Base-by-base conservation (phyloP, 2,113 vertebrate genomes). In the Cavia porcellus region DNA sequence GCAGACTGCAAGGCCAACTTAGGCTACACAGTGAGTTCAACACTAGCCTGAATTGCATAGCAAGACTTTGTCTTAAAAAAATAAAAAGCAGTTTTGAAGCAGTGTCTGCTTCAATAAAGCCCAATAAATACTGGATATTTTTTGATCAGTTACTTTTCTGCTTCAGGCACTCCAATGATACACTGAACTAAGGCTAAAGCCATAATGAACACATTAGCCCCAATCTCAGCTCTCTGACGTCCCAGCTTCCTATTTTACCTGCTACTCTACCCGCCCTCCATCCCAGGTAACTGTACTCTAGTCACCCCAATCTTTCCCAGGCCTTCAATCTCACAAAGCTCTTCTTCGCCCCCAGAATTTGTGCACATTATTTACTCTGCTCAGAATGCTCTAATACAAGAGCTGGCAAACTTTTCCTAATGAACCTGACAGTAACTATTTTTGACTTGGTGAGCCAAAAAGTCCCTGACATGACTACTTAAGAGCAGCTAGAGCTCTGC, bases 141-240 rank as follows among this genome's bases (percentile, higher is more conserved):
- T 28, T 28, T 92, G 12, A 92, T 90, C 52, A 66, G 59, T 70
- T 75, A 80, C 62, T 79, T 92, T 66, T 30, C 75, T 70, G 38
- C 30, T 35, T 42, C 13, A 57, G 45, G 91, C 17, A 84, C 25
- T 61, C 45, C 47, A 86, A 1, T 15, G 1, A 35, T 86, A 94
- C 68, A 92, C 83, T 88, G 77, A 66, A 85, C 86, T 59, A 94
- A 95, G n/a, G 75, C 52, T 93, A 95, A 92, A 95, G 92, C 77
- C 68, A 68, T 30, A 42, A 86, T 61, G 52, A 94, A 12, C 14
- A 66, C 32, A 20, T 70, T 35, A 68, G 45, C 66, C 42, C 38
- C 57, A 89, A 66, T 11, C 1, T 15, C 11, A 52, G 6, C 38
- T 79, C 81, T 87, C 70, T 79, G 55, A 64, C 6, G 1, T 22